A percentile compares a stretch with the other conserved stretches of the same genome.
These are phyloP conservation scores for Orussus abietinus DNA, from an alignment of 1,140 invertebrate genomes.

Conservation along the genomic window DNA sequence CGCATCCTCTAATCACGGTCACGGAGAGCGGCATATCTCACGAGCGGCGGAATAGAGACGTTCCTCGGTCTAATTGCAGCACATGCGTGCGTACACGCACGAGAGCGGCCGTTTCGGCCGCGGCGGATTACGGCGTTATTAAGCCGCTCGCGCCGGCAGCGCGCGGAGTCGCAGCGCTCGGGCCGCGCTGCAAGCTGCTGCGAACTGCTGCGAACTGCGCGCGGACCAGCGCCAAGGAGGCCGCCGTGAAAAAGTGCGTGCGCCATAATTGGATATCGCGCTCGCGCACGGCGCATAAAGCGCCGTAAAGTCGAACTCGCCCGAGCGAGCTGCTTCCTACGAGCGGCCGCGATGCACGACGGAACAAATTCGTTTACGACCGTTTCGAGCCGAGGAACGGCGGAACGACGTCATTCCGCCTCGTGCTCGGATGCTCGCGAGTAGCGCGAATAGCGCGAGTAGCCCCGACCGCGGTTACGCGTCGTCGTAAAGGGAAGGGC, in stretches of 20 bases:
- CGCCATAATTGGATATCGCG: constrained; percentile 16
- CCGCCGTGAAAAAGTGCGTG: constrained; percentile 24
- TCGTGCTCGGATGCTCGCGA: too few relatives aligned
- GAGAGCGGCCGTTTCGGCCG: constrained; percentile 27
- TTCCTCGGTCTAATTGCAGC: constrained; percentile 40
- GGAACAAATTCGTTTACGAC: constrained; percentile 28
- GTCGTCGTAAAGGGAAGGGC: too few relatives aligned
- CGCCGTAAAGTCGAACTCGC: constrained; percentile 11
- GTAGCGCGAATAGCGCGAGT: too few relatives aligned
- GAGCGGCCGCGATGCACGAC: constrained; percentile 1
- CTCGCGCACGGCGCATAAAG: neutral
- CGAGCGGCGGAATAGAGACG: constrained; percentile 39
- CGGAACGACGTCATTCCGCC: too few relatives aligned
- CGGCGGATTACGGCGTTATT: constrained; percentile 31
- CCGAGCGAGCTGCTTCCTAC: constrained; percentile 3
- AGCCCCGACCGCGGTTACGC: too few relatives aligned
- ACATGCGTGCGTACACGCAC: constrained; percentile 23
- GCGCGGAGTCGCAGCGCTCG: too few relatives aligned
- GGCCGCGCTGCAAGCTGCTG: too few relatives aligned
- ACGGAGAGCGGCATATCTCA: constrained; percentile 26
- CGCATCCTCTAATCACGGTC: constrained; percentile 41
- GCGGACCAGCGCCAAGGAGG: constrained; percentile 16
- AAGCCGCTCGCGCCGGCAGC: constrained; percentile 28
- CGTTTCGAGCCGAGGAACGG: neutral
- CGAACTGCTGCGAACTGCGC: too few relatives aligned